These are phyloP conservation scores for Drosophila kurseongensis DNA, from an alignment of 1,140 invertebrate genomes.

Conservation along the genomic window DNA sequence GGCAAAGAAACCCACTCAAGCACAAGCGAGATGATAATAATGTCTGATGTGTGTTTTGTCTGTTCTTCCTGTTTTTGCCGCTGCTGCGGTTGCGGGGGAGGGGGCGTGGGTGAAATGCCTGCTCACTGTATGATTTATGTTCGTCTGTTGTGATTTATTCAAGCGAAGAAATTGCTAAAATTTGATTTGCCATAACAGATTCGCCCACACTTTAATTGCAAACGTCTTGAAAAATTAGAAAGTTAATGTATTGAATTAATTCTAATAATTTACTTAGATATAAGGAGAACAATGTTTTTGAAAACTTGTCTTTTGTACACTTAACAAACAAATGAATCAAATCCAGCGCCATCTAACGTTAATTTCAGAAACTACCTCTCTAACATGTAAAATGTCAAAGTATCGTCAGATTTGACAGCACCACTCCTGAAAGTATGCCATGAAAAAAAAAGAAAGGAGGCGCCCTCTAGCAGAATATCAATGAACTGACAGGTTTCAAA, in stretches of 20 bases:
- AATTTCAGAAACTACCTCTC: background rate
- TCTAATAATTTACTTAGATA: too few species aligned
- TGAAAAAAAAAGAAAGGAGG: background rate
- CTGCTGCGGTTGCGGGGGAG: slow-evolving; percentile 27
- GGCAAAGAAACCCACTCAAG: slow-evolving; percentile 79
- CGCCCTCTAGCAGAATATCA: slow-evolving; percentile 43
- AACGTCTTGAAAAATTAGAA: background rate
- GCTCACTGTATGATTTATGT: slow-evolving; percentile 77
- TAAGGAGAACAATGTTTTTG: too few species aligned
- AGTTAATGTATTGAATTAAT: too few species aligned
- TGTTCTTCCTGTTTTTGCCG: slow-evolving; percentile 52
- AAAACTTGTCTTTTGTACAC: too few species aligned
- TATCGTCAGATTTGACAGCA: slow-evolving; percentile 25
- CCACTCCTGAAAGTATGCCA: slow-evolving; percentile 23
- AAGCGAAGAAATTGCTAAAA: slow-evolving; percentile 76
- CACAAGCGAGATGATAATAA: slow-evolving; percentile 83
- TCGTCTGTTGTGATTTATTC: slow-evolving; percentile 83
- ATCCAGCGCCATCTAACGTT: background rate
- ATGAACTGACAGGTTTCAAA: slow-evolving; percentile 7
- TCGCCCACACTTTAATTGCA: slow-evolving; percentile 50
- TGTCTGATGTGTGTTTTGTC: slow-evolving; percentile 81
- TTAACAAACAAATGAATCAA: too few species aligned
- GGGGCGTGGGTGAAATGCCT: slow-evolving; percentile 18
- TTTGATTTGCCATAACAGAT: slow-evolving; percentile 77
- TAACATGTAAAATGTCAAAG: slow-evolving; percentile 3